Percentiles rank a stretch among this genome's conserved stretches.
These are phyloP conservation scores for Zaprionus lachaisei DNA, from an alignment of 1,140 invertebrate species.

Conservation along the genomic window DNA sequence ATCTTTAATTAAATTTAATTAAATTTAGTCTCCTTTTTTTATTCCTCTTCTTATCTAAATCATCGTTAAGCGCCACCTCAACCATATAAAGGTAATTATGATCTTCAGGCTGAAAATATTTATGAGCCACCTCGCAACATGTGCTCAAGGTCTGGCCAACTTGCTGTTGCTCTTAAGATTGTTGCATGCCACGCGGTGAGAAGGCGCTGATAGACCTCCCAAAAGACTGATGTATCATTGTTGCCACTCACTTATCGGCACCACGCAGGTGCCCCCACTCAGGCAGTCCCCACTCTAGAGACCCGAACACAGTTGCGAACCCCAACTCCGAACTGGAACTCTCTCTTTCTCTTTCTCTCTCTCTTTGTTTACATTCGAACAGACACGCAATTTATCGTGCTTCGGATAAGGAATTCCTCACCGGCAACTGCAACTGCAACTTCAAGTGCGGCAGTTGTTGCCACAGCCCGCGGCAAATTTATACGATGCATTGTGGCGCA, in stretches of 20 bases:
- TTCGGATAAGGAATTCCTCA: constrained; percentile 3
- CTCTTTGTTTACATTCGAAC: constrained; percentile 32
- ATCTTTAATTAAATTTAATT: neutral
- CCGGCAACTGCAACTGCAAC: constrained; percentile 12
- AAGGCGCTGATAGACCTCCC: constrained; percentile 6
- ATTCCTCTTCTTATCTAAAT: neutral
- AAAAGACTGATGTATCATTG: constrained; percentile 16
- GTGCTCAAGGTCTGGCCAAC: no score
- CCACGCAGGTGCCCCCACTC: neutral
- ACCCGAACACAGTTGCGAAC: neutral
- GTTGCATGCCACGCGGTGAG: constrained; percentile 42
- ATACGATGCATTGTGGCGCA: constrained; percentile 2
- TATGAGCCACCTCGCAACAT: neutral
- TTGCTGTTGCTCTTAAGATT: neutral
- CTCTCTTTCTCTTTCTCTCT: neutral
- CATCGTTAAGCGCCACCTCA: constrained; percentile 10
- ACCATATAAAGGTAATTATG: constrained; percentile 3
- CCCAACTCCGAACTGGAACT: neutral
- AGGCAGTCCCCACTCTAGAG: neutral
- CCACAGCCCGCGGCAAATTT: constrained; percentile 23
- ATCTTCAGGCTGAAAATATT: neutral
- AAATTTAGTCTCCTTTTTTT: neutral
- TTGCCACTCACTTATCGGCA: constrained; percentile 27
- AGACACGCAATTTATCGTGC: constrained; percentile 46
- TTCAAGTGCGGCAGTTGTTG: constrained; percentile 4